Evolutionary conservation across 2,797 vertebrate species (phyloP).

Genomic region (Hipposideros larvatus): DNA sequence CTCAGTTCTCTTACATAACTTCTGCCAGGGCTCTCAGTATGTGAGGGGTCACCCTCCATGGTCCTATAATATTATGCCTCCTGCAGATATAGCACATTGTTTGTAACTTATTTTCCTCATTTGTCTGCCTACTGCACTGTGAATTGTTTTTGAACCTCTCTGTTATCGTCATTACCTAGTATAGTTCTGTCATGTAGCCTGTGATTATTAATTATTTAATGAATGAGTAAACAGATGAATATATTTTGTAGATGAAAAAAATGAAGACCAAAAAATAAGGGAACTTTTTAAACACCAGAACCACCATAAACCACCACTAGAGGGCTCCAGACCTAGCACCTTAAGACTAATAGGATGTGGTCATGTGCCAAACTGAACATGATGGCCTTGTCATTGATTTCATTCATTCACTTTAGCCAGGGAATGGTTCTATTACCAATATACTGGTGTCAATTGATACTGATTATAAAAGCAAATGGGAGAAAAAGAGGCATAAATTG

Average conservation of each 20-base stretch:
- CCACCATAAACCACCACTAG: not conserved
- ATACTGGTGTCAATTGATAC: not conserved
- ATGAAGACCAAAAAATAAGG: not conserved
- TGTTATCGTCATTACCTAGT: not conserved
- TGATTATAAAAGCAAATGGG: not conserved
- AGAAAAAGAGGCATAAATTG: not conserved
- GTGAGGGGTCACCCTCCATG: rapidly evolving
- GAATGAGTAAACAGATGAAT: not conserved
- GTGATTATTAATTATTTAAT: conserved; percentile 9
- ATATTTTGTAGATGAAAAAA: not conserved
- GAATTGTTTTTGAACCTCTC: not conserved
- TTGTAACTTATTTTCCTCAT: not conserved
- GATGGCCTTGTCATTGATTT: not conserved
- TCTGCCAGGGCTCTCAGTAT: not conserved
- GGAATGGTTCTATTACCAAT: not conserved
- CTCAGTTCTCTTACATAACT: not conserved
- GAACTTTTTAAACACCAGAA: conserved; percentile 25
- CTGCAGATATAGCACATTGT: not conserved
- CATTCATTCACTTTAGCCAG: not conserved
- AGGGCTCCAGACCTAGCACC: not conserved
- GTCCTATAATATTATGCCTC: not conserved
- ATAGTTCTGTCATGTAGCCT: not conserved
- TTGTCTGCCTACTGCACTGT: not conserved
- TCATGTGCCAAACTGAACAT: not conserved
- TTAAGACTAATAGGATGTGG: not conserved